Base-by-base conservation (phyloP, 2,113 vertebrate species). In the Melanerpes formicivorus region DNA sequence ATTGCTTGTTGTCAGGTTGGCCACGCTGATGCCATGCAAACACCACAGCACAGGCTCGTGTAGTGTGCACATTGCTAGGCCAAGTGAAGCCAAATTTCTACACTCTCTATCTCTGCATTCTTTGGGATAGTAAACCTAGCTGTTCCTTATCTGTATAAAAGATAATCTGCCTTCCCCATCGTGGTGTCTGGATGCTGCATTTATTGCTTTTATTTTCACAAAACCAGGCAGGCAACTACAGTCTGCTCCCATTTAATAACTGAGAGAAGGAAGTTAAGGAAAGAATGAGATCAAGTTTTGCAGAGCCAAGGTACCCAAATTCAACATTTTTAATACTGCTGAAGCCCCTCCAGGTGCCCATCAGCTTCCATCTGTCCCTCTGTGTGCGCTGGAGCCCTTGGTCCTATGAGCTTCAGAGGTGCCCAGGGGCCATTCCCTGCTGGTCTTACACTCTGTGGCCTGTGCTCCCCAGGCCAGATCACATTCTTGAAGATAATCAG, bases 361-460 rank as follows among this genome's bases (percentile, higher is more conserved):
- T 65, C 48, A 77, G 46, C n/a, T 88, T 60, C 40, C 60, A 26
- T 62, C 6, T 23, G 3, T 55, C 11, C 19, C n/a, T 52, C 55
- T 90, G 58, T 58, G 27, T 76, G 13, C 60, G 21, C 55, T 56
- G 58, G 72, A 85, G 42, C 37, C 25, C 6, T 65, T 0, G 1
- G 10, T 29, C 25, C 13, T 21, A 23, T 2, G 1, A 64, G 37
- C 2, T 16, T 48, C 48, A 69, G 67, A 62, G 7, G 2, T 73
- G 27, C 7, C 21, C 27, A 42, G 17, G 25, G 59, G 6, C 10
- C 67, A 21, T 84, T 2, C 2, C 8, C 19, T 74, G 11, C 12
- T 3, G 2, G 6, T 44, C 63, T 52, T 1, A 0, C 1, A 1
- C 34, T 66, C 21, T 5, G 54, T 5, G 2, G 37, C 6, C 48